Evolutionary conservation across 2,888 invertebrate species (phyloP), one percentile per base, ranked within the genome.

Genomic region (Eugnorisma glareosa): DNA sequence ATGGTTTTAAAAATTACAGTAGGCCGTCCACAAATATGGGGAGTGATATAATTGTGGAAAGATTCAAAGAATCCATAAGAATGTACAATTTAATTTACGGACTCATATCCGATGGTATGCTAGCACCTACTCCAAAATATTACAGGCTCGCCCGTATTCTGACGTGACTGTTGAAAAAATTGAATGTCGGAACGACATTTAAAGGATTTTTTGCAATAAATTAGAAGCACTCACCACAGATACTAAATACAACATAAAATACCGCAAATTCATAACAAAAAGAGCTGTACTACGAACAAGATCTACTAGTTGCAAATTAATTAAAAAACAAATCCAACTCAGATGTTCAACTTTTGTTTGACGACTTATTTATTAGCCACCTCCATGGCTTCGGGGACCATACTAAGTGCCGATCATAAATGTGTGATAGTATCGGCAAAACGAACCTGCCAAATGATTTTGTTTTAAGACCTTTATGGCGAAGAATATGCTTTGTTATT

Each of bases 11-110:
- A 71, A 71, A 71, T 61, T 71, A 71, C 35, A 35, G 61, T 61
- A 61, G 70, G 31, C 67, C 57, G 67, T 67, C 57, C 57, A 67
- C 57, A 43, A 67, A 67, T n/a, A 67, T 74, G 59, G 74, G 61
- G 59, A 74, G 68, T 68, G 68, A 74, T 48, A 74, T 74, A 59
- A 68, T 48, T 68, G 74, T 68, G 1, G 68, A 74, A 74, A 68
- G 68, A 43, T 68, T 74, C 37, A 74, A 74, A 68, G 48, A 74
- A 37, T 67, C 67, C 7, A n/a, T 67, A 45, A 59, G 1, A n/a
- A 73, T 71, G 45, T 35, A 71, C 0, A 61, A 35, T 35, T 61
- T 45, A 35, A 35, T 35, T 35, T n/a, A 63, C 31, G 48, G 48
- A n/a, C 35, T 71, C 6, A 71, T 61, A 45, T 45, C 61, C 4